Base-by-base conservation (phyloP, 2,113 vertebrate species). In the Tragelaphus scriptus region DNA sequence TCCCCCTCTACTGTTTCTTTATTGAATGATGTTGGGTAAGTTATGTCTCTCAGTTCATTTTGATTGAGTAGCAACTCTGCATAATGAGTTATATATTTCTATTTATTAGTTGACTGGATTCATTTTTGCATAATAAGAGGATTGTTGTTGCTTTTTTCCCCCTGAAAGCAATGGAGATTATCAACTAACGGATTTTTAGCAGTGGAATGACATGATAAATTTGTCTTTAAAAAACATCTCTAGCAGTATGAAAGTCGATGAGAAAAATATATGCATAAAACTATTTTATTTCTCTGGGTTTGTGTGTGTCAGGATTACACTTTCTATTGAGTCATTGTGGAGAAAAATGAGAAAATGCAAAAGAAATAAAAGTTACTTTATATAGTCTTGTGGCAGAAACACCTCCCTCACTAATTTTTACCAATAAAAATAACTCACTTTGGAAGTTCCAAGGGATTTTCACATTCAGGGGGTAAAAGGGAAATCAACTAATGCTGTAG, bases 341-440 rank as follows among this genome's bases (percentile, higher is more conserved):
- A 97, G 96, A 95, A 91, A 98, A 94, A 97, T n/a, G 47, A 97
- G 68, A 14, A 97, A 96, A 97, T 88, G 16, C 2, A 87, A 98
- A 98, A 96, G 88, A 92, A 96, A 88, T 97, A 25, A 32, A 96
- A 61, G 59, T 95, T 91, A 63, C 82, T 97, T 93, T 96, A 97
- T 97, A 96, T 98, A 98, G 92, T 0, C 1, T 61, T 96, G 91
- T 97, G 95, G 93, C 87, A 98, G 98, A 98, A 98, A 97, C 80
- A 97, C 49, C 58, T 87, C 1, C 95, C 91, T 92, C 49, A 89
- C 40, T 49, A 90, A 92, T 95, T 96, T 98, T 98, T 98, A 97
- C 97, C 98, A 98, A 98, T 97, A 98, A 98, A 98, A 98, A 81
- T 97, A 97, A 75, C 95, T 98, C 80, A 23, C 92, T 96, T 97